These are phyloP conservation scores for Deilephila elpenor DNA, from an alignment of 2,888 invertebrate species.

Conservation along the genomic window DNA sequence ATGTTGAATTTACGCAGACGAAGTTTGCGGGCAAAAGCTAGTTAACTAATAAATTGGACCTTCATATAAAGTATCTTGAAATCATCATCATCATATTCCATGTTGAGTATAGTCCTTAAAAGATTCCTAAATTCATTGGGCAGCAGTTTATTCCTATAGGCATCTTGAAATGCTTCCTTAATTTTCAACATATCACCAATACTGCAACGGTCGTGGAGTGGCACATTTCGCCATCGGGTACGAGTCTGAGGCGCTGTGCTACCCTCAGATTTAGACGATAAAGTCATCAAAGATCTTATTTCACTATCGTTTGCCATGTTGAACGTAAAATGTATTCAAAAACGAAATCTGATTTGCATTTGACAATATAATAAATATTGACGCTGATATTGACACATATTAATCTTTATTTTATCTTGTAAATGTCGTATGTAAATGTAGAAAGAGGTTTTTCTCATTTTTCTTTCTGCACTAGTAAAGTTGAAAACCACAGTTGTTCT, in stretches of 20 bases:
- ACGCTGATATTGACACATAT: not conserved
- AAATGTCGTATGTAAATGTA: too few species aligned
- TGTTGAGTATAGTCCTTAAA: constrained; percentile 70
- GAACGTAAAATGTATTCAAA: constrained; percentile 27
- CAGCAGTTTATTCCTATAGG: constrained; percentile 70
- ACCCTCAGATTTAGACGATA: constrained; percentile 67
- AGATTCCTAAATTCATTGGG: constrained; percentile 71
- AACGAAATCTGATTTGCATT: not conserved
- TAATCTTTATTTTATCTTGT: too few species aligned
- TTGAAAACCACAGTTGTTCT: too few species aligned
- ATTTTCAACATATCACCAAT: constrained; percentile 75
- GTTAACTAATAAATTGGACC: constrained; percentile 57
- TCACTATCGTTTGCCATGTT: constrained; percentile 68
- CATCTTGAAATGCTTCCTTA: constrained; percentile 73
- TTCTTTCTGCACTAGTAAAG: too few species aligned
- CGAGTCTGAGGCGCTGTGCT: constrained; percentile 56
- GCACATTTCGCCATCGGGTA: constrained; percentile 59
- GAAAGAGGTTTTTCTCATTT: too few species aligned
- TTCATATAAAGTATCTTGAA: constrained; percentile 86
- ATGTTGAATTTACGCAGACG: too few species aligned
- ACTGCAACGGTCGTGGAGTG: constrained; percentile 73
- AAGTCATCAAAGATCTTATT: constrained; percentile 61
- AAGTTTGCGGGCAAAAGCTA: not conserved
- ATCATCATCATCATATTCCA: constrained; percentile 84
- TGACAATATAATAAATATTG: not conserved